Evolutionary conservation across 2,888 invertebrate genomes (phyloP).

Genomic region (Sesia bembeciformis): DNA sequence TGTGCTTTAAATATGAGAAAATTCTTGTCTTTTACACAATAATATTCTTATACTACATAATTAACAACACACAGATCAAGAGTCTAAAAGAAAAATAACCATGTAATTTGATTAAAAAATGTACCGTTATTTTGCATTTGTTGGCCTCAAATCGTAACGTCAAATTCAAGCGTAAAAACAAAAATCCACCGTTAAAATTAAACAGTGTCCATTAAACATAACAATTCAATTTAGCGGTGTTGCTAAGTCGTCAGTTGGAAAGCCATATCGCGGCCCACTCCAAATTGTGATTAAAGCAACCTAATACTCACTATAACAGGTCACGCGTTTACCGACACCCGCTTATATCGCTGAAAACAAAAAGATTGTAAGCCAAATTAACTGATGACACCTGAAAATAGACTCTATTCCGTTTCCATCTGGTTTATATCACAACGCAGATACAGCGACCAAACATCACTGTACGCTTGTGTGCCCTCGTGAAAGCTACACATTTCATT

Average conservation of each 20-base stretch:
- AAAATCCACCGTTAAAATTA: constrained; percentile 8
- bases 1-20: too few relatives aligned
- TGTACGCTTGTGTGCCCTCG: constrained; percentile 59
- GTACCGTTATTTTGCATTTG: not conserved
- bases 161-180: not conserved
- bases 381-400: constrained; percentile 10
- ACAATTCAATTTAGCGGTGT: constrained; percentile 50
- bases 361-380: constrained; percentile 25
- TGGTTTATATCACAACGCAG: constrained; percentile 14
- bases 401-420: constrained; percentile 9
- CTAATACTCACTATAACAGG: constrained; percentile 74
- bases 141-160: not conserved
- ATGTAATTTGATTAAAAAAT: too few relatives aligned
- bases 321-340: constrained; percentile 67
- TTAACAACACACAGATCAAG: too few relatives aligned
- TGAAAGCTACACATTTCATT: constrained; percentile 74
- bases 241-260: constrained; percentile 57
- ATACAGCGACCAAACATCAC: constrained; percentile 28
- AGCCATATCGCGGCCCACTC: constrained; percentile 69
- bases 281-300: constrained; percentile 73
- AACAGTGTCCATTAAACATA: constrained; percentile 18
- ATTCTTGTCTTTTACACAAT: too few relatives aligned
- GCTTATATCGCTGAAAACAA: constrained; percentile 25
- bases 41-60: too few relatives aligned
- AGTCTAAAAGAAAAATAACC: too few relatives aligned